phyloP scores from a whole-genome alignment of 2,113 vertebrate genomes.

The Leptosomus discolor region DNA sequence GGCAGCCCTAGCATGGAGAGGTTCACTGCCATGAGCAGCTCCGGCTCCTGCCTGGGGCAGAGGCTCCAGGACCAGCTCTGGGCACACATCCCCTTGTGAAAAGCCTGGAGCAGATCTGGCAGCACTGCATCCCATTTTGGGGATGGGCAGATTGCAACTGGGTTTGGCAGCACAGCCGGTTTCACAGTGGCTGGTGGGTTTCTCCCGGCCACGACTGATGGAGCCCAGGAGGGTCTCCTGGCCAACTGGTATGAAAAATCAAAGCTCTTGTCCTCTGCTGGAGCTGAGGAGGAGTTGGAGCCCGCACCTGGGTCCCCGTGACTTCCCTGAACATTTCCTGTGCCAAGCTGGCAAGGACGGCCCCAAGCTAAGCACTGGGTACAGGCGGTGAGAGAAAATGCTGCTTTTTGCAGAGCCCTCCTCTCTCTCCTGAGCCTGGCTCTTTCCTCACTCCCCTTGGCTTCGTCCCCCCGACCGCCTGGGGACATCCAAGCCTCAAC shows the following conservation, averaged over 20 bases:
- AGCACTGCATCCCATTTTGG: background rate
- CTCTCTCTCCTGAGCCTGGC: background rate
- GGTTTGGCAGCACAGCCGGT: background rate
- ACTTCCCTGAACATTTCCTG: background rate
- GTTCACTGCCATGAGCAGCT: background rate
- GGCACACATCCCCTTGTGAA: background rate
- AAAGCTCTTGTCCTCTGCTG: background rate
- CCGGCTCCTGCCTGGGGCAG: background rate
- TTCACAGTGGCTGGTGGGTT: background rate
- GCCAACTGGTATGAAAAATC: background rate
- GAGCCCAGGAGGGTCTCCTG: background rate
- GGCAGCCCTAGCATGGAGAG: background rate
- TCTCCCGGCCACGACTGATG: background rate
- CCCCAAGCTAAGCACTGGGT: background rate
- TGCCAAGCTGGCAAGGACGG: background rate
- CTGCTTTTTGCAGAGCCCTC: background rate
- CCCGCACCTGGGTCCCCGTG: background rate
- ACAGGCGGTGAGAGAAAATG: background rate
- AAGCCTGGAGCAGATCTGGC: background rate
- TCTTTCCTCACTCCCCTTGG: background rate
- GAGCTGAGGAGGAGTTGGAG: background rate
- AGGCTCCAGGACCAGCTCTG: background rate
- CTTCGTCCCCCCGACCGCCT: rapidly evolving
- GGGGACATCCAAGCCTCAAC: background rate
- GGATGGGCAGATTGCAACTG: background rate